Base-by-base conservation (phyloP, 2,888 invertebrate species). In the Hetaerina titia region DNA sequence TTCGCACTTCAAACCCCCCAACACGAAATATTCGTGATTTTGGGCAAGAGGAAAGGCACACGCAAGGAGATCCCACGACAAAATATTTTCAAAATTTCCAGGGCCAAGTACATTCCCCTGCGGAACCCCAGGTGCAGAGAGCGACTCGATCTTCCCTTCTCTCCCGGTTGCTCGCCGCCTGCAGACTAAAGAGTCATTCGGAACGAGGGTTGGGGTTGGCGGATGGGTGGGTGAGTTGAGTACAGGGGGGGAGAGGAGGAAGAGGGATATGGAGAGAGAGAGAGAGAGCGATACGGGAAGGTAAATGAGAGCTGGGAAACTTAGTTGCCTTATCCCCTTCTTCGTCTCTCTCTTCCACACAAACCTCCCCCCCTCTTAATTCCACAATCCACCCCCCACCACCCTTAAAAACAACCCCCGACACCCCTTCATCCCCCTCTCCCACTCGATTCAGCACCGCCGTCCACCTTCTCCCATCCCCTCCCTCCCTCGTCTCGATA, bases 131-230 rank as follows among this genome's bases (percentile, higher is more conserved):
- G 87, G 64, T 60, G 31, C 64, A 19, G 90, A 95, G 96, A 96
- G 95, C 96, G 96, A 96, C 96, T 96, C 58, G 96, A 95, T 74
- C 96, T 95, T 89, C 96, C 96, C 69, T 95, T 96, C 74, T 95
- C 96, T 89, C 95, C 96, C 63, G 96, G 96, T n/a, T 97, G 96
- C 95, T 81, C 92, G 31, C 58, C 89, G 95, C 87, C 95, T 64
- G 81, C 90, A 56, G 81, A 69, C 63, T 90, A 60, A 90, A 90
- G 88, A 58, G 8, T 22, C 31, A 81, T 90, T 60, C n/a, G 56
- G 25, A 45, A 8, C 25, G 87, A 81, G 81, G 25, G 56, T 45
- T 45, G 31, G 31, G 31, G 45, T 45, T 45, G 45, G 88, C 31
- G 13, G 56, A 64, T 31, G 87, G 58, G 87, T 60, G 60, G 89